phyloP scores from a whole-genome alignment of 2,888 invertebrate genomes.

The Ectemnius continuus region DNA sequence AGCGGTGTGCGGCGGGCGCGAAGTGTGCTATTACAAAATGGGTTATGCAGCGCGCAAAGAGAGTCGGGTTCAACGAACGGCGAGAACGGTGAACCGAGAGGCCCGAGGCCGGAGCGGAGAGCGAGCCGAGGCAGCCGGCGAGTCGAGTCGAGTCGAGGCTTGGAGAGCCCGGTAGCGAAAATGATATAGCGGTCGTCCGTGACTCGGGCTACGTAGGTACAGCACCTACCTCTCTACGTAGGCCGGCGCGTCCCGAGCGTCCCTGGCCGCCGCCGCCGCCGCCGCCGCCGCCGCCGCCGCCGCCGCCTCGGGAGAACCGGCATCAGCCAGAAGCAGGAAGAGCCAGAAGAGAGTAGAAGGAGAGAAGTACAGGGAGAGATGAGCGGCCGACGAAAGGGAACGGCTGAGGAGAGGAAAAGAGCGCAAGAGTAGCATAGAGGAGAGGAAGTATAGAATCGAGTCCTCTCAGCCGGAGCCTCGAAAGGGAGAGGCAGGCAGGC shows the following conservation, averaged over 20 bases:
- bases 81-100: slow-evolving; percentile 64
- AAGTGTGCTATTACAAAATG: slow-evolving; percentile 78
- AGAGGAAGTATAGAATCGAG: slow-evolving; percentile 8
- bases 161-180: slow-evolving; percentile 70
- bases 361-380: not conserved
- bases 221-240: slow-evolving; percentile 60
- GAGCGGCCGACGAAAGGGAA: not conserved
- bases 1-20: slow-evolving; percentile 74
- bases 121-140: too few relatives aligned
- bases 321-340: not conserved
- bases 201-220: slow-evolving; percentile 53
- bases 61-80: slow-evolving; percentile 75
- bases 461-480: slow-evolving; percentile 10
- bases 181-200: slow-evolving; percentile 71
- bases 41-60: slow-evolving; percentile 77
- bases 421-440: slow-evolving; percentile 17
- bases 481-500: not conserved
- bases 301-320: not conserved
- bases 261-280: slow-evolving; percentile 25
- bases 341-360: not conserved
- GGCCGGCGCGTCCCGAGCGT: slow-evolving; percentile 16
- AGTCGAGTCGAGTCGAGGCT: slow-evolving; percentile 37
- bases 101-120: too few relatives aligned
- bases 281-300: slow-evolving; percentile 15
- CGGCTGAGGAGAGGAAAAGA: not conserved